Evolutionary conservation across 2,113 vertebrate species (phyloP).

Genomic region (Leptobrachium ailaonicum): DNA sequence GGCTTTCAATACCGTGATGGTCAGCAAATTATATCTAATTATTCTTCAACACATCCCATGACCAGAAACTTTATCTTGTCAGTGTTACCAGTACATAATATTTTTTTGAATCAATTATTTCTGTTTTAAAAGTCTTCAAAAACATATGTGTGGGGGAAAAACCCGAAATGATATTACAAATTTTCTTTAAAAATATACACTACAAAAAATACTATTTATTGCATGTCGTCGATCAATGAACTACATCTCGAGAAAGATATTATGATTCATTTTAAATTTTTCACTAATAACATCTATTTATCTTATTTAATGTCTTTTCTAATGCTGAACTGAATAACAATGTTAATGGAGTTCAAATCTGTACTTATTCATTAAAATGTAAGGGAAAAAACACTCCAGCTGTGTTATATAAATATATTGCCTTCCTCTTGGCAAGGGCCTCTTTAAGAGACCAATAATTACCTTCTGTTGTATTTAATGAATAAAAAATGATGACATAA

Average conservation of each 20-base stretch:
- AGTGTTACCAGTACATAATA: too few species aligned
- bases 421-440: slow-evolving; percentile 56
- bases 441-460: slow-evolving; percentile 57
- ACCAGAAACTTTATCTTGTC: too few species aligned
- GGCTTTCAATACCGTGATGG: too few species aligned
- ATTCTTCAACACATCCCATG: too few species aligned
- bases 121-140: too few species aligned
- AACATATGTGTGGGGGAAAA: too few species aligned
- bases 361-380: slow-evolving; percentile 43
- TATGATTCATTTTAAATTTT: slow-evolving; percentile 1
- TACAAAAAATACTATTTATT: too few species aligned
- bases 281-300: background rate
- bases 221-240: too few species aligned
- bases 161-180: too few species aligned
- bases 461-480: slow-evolving; percentile 50
- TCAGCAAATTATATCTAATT: too few species aligned
- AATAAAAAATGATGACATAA: slow-evolving; percentile 51
- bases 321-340: slow-evolving; percentile 51
- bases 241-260: background rate
- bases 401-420: slow-evolving; percentile 51
- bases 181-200: too few species aligned
- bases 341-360: slow-evolving; percentile 50
- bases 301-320: slow-evolving; percentile 7
- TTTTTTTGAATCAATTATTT: too few species aligned
- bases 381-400: slow-evolving; percentile 49